phyloP scores from a whole-genome alignment of 2,888 invertebrate species.

The Diogma glabrata region DNA sequence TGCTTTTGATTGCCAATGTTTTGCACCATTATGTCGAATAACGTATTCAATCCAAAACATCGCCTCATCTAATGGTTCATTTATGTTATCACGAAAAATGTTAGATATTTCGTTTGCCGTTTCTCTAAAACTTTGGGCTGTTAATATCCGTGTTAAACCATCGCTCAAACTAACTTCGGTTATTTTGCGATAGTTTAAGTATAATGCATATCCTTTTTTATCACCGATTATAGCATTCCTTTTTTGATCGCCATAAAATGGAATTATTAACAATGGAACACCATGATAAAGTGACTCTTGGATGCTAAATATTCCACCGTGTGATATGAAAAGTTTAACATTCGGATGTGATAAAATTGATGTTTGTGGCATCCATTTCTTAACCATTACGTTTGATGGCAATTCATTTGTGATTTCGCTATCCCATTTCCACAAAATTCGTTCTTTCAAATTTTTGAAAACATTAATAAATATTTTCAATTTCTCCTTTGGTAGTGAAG shows the following conservation, averaged over 20 bases:
- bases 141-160: conserved; percentile 31
- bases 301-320: conserved; percentile 37
- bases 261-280: conserved; percentile 37
- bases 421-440: conserved; percentile 43
- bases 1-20: conserved; percentile 33
- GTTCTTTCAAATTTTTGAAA: conserved; percentile 37
- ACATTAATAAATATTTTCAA: conserved; percentile 22
- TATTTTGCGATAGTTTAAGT: conserved; percentile 30
- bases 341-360: conserved; percentile 39
- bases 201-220: conserved; percentile 33
- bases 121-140: conserved; percentile 32
- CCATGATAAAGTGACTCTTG: conserved; percentile 34
- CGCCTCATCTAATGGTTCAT: conserved; percentile 44
- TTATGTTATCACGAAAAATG: conserved; percentile 43
- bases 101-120: conserved; percentile 37
- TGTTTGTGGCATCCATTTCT: conserved; percentile 43
- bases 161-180: conserved; percentile 29
- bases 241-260: conserved; percentile 37
- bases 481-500: background rate
- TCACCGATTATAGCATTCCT: conserved; percentile 33
- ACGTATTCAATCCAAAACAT: conserved; percentile 51
- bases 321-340: conserved; percentile 37
- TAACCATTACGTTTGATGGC: conserved; percentile 36
- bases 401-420: conserved; percentile 31
- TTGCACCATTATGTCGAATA: conserved; percentile 34